Conservation (phyloP, 2,888 invertebrate species). For the Phlogophora meticulosa region DNA sequence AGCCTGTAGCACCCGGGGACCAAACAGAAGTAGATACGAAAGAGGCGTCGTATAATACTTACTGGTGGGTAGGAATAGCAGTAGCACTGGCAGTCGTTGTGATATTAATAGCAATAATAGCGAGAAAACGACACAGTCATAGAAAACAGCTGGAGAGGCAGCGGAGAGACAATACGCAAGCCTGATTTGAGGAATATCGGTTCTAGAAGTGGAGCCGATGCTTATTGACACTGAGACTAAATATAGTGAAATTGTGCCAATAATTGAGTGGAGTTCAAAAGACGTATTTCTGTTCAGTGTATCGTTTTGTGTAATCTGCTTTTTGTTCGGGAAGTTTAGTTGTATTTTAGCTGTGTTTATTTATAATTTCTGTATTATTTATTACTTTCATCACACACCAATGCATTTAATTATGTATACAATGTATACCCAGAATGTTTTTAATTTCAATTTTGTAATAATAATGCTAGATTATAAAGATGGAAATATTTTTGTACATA, state of each 20-base stretch:
- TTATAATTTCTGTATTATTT: constrained; percentile 66
- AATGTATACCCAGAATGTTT: constrained; percentile 54
- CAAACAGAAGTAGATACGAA: constrained; percentile 76
- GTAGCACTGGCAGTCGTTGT: constrained; percentile 84
- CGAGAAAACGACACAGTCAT: constrained; percentile 88
- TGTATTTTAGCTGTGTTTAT: constrained; percentile 62
- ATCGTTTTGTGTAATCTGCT: constrained; percentile 63
- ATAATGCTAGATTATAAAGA: constrained; percentile 81
- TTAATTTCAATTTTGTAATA: constrained; percentile 60
- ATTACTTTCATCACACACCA: constrained; percentile 68
- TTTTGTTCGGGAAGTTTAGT: constrained; percentile 55
- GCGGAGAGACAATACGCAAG: constrained; percentile 84
- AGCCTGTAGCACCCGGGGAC: constrained; percentile 80
- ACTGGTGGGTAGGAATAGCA: constrained; percentile 90
- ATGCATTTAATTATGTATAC: constrained; percentile 66
- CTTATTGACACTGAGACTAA: constrained; percentile 67
- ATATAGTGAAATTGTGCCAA: constrained; percentile 84
- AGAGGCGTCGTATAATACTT: constrained; percentile 87
- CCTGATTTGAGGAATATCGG: constrained; percentile 91
- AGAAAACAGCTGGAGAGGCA: constrained; percentile 88
- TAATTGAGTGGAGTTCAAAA: constrained; percentile 73
- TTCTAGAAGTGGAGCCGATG: constrained; percentile 86
- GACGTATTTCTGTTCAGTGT: constrained; percentile 62
- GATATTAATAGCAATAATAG: constrained; percentile 85
- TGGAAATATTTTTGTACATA: constrained; percentile 91